A percentile compares a stretch with the other conserved stretches of the same genome.
phyloP scores from a whole-genome alignment of 2,797 vertebrate species.

The Sebastes itinus region DNA sequence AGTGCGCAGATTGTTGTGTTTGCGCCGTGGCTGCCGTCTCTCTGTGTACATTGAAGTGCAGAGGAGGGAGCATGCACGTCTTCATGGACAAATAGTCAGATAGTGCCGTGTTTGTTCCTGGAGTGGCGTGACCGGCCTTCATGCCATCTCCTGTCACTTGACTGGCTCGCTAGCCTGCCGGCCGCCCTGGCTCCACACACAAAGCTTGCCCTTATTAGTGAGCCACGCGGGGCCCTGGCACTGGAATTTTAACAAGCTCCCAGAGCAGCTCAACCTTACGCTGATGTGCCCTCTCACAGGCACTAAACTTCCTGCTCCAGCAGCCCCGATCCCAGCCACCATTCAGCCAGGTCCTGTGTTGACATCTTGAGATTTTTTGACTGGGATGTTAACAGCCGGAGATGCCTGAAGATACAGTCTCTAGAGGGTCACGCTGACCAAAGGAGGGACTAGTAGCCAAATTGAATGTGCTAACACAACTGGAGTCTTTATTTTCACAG shows the following conservation, averaged over 20 bases:
- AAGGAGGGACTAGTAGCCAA: conserved; percentile 11
- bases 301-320: conserved; percentile 48
- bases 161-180: conserved; percentile 58
- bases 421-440: conserved; percentile 17
- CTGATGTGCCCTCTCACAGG: conserved; percentile 61
- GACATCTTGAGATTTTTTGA: conserved; percentile 42
- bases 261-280: conserved; percentile 67
- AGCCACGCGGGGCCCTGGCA: conserved; percentile 66
- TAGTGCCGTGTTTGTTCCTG: conserved; percentile 65
- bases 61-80: conserved; percentile 23
- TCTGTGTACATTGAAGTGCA: conserved; percentile 24
- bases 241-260: conserved; percentile 81
- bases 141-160: conserved; percentile 73
- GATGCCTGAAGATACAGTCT: conserved; percentile 16
- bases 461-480: conserved; percentile 19
- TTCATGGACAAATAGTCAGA: conserved; percentile 49
- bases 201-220: conserved; percentile 75
- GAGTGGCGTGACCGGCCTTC: conserved; percentile 71
- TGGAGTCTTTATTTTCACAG: conserved; percentile 39
- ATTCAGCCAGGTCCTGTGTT: conserved; percentile 37
- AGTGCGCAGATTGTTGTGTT: conserved; percentile 25
- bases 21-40: background rate
- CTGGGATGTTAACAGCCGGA: conserved; percentile 3
- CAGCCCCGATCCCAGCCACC: conserved; percentile 31
- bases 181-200: conserved; percentile 59